phyloP scores from a whole-genome alignment of 2,113 vertebrate species.

The Xyliphius kryptos region DNA sequence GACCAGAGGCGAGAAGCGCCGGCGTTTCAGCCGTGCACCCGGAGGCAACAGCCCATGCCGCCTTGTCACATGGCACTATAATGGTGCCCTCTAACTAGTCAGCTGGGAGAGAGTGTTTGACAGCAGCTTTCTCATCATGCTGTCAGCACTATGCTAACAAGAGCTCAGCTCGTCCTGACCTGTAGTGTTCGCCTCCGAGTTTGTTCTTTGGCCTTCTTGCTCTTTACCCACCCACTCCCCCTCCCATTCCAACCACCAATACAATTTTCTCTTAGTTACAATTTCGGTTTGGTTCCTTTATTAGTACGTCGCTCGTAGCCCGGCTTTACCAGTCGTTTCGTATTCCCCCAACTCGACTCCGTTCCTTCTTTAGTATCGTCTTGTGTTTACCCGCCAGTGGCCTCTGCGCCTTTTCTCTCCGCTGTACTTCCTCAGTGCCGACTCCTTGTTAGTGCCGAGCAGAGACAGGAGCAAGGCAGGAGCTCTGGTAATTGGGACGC shows the following conservation, averaged over 20 bases:
- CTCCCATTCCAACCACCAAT: neutral
- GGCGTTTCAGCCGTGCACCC: slow-evolving; percentile 78
- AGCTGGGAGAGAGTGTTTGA: slow-evolving; percentile 83
- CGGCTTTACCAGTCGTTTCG: slow-evolving; percentile 23
- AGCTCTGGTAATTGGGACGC: slow-evolving; percentile 62
- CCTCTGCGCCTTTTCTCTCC: slow-evolving; percentile 37
- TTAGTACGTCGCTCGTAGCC: slow-evolving; percentile 21
- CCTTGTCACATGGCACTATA: slow-evolving; percentile 91
- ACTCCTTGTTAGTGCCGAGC: slow-evolving; percentile 60
- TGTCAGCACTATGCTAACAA: slow-evolving; percentile 96
- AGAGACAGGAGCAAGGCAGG: slow-evolving; percentile 54
- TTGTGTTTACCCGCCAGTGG: slow-evolving; percentile 45
- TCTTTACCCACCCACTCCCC: slow-evolving; percentile 44
- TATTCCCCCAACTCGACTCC: slow-evolving; percentile 38
- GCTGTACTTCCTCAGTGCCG: slow-evolving; percentile 40
- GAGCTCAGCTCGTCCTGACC: slow-evolving; percentile 70
- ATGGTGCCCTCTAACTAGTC: slow-evolving; percentile 89
- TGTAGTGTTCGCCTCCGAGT: slow-evolving; percentile 67
- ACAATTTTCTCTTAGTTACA: slow-evolving; percentile 31
- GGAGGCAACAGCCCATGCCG: slow-evolving; percentile 81
- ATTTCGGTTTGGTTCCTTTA: slow-evolving; percentile 22
- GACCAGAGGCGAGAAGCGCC: slow-evolving; percentile 77
- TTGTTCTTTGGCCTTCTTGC: slow-evolving; percentile 62
- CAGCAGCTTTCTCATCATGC: slow-evolving; percentile 87
- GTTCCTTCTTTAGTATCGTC: slow-evolving; percentile 45